These are phyloP conservation scores for Actinernus sp. DNA, from an alignment of 92 coral and sea anemone genomes.

Conservation along the genomic window DNA sequence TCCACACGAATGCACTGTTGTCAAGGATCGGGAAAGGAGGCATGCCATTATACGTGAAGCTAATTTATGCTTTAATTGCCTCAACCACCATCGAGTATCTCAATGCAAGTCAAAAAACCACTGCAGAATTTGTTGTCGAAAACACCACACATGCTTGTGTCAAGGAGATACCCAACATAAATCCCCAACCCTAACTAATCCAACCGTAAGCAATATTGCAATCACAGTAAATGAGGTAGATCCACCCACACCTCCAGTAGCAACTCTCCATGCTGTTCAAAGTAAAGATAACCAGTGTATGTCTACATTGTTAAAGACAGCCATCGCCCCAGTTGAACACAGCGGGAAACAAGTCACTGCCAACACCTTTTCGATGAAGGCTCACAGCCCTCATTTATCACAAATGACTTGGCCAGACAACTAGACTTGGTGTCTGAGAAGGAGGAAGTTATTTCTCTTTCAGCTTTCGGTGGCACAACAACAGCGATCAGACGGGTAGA, in stretches of 20 bases:
- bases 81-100: slow-evolving; percentile 20
- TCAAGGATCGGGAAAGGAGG: slow-evolving; percentile 12
- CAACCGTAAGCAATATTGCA: neutral
- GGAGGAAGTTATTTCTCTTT: slow-evolving; percentile 24
- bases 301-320: slow-evolving; percentile 47
- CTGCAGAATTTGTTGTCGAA: slow-evolving; percentile 5
- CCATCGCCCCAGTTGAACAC: slow-evolving; percentile 30
- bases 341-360: slow-evolving; percentile 4
- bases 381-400: slow-evolving; percentile 61
- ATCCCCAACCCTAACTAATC: neutral
- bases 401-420: slow-evolving; percentile 42
- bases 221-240: neutral
- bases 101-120: slow-evolving; percentile 7
- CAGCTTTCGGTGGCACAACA: slow-evolving; percentile 46
- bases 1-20: slow-evolving; percentile 16
- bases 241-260: neutral
- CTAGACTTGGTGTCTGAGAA: slow-evolving; percentile 16
- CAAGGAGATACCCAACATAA: slow-evolving; percentile 10
- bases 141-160: slow-evolving; percentile 37
- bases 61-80: slow-evolving; percentile 14
- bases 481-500: slow-evolving; percentile 13
- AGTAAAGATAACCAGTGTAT: neutral
- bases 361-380: slow-evolving; percentile 61
- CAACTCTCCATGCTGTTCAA: slow-evolving; percentile 1
- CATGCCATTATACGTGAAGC: slow-evolving; percentile 7